Conservation (phyloP, 2,113 vertebrate species). For the Athene cunicularia region DNA sequence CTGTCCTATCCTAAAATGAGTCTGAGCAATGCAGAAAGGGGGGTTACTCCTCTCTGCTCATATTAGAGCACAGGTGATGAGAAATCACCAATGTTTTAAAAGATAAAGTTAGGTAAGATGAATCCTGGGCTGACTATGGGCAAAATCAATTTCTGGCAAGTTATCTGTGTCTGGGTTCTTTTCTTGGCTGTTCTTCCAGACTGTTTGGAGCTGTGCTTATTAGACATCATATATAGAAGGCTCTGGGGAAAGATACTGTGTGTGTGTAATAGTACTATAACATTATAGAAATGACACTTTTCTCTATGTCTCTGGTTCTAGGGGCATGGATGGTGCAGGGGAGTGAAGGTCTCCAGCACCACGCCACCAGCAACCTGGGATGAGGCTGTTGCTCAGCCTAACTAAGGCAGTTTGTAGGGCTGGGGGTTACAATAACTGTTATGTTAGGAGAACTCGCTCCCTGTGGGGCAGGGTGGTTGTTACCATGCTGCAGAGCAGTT, state of each 20-base stretch:
- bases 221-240: rapidly evolving
- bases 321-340: not conserved
- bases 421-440: not conserved
- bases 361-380: not conserved
- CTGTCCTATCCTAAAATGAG: not conserved
- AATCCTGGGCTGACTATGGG: not conserved
- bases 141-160: not conserved
- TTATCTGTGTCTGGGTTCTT: not conserved
- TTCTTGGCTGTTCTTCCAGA: not conserved
- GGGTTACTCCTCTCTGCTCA: not conserved
- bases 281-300: not conserved
- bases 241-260: not conserved
- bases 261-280: not conserved
- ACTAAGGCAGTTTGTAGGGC: not conserved
- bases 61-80: rapidly evolving
- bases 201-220: not conserved
- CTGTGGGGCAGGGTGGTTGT: not conserved
- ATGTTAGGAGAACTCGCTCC: not conserved
- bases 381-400: not conserved
- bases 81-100: not conserved
- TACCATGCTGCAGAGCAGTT: not conserved
- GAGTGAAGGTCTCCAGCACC: not conserved
- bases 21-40: not conserved
- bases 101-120: not conserved
- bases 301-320: not conserved